Percentiles rank a stretch among this genome's conserved stretches.
phyloP scores from a whole-genome alignment of 30 jellyfish, hydroid and myxozoan species.

The Hydractinia symbiolongicarpus region DNA sequence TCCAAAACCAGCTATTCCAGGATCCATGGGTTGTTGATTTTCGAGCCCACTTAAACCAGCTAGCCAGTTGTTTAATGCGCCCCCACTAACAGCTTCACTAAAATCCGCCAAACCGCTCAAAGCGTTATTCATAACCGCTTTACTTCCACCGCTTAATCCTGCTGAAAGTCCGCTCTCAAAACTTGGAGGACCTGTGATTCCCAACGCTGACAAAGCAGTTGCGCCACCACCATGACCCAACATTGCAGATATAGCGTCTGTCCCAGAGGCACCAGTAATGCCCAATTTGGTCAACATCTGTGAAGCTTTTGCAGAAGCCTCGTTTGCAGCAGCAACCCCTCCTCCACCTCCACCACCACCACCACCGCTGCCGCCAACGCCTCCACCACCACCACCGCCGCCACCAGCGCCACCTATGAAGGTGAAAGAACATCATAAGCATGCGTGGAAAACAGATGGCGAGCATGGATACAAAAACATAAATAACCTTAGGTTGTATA shows the following conservation, averaged over 20 bases:
- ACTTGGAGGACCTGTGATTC: too few relatives aligned
- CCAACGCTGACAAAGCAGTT: too few relatives aligned
- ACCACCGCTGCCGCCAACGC: constrained; percentile 67
- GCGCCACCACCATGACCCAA: too few relatives aligned
- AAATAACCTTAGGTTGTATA: too few relatives aligned
- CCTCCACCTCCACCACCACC: constrained; percentile 74
- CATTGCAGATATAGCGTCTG: too few relatives aligned
- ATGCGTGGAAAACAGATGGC: too few relatives aligned
- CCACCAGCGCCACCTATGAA: constrained; percentile 12
- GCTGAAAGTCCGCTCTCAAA: not conserved
- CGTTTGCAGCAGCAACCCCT: constrained; percentile 59
- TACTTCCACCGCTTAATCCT: constrained; percentile 6
- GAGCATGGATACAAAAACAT: too few relatives aligned
- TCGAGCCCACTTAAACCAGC: not conserved
- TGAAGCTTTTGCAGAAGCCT: not conserved
- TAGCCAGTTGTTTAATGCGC: constrained; percentile 12
- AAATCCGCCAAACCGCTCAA: constrained; percentile 10
- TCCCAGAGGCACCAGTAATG: too few relatives aligned
- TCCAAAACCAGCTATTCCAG: not conserved
- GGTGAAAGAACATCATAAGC: too few relatives aligned
- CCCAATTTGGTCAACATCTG: not conserved
- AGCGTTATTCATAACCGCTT: not conserved
- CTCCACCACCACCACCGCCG: not conserved
- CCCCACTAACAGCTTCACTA: constrained; percentile 11
- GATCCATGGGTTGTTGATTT: not conserved